Percentiles rank a stretch among this genome's conserved stretches.
Conservation (phyloP, 2,888 invertebrate genomes). For the Tinea pellionella region DNA sequence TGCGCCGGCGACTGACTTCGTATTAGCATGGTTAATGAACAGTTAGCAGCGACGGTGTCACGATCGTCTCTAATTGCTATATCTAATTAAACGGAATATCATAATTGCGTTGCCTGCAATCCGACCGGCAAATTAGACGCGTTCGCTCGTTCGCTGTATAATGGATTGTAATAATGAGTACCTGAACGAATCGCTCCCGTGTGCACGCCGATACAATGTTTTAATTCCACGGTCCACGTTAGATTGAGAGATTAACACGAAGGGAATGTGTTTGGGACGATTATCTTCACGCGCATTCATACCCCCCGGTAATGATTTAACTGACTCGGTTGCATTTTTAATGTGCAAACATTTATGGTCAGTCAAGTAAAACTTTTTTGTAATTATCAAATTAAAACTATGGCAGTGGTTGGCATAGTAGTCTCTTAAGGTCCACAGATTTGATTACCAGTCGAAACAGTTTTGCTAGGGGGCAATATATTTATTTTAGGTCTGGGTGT, state of each 20-base stretch:
- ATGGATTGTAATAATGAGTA: conserved; percentile 27
- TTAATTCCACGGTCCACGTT: conserved; percentile 13
- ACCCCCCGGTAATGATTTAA: neutral
- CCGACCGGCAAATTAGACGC: conserved; percentile 36
- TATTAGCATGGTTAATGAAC: conserved; percentile 49
- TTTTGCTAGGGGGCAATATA: no score
- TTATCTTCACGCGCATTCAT: conserved; percentile 13
- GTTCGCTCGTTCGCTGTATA: conserved; percentile 27
- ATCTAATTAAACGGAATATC: conserved; percentile 48
- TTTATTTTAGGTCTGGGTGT: no score
- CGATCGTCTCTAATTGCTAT: conserved; percentile 43
- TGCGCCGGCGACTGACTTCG: conserved; percentile 18
- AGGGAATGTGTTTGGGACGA: conserved; percentile 2
- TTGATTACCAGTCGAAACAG: no score
- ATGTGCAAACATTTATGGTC: neutral
- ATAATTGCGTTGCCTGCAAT: conserved; percentile 35
- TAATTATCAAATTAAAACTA: no score
- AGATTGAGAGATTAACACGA: conserved; percentile 12
- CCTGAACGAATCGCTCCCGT: conserved; percentile 25
- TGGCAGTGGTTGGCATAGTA: no score
- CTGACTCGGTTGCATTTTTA: neutral
- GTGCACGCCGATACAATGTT: conserved; percentile 20
- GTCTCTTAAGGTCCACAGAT: no score
- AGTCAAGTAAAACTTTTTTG: no score
- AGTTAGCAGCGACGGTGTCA: conserved; percentile 39